Conservation (phyloP, 2,113 vertebrate species). For the Dasypus novemcinctus region DNA sequence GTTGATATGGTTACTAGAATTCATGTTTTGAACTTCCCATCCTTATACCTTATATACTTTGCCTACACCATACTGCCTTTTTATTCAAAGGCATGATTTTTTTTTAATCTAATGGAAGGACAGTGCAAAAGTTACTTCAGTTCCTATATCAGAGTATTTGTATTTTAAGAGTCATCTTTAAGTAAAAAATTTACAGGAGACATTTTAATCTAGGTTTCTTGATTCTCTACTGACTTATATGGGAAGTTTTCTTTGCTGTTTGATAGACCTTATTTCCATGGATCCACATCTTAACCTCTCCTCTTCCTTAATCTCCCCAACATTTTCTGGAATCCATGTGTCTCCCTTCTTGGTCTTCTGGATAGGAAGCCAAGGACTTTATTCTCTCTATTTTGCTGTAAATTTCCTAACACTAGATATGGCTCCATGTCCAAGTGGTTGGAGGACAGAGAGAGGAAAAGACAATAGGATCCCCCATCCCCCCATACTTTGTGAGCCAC, state of each 20-base stretch:
- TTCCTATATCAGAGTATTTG: background rate
- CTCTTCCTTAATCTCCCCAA: background rate
- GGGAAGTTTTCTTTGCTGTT: background rate
- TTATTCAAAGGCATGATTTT: background rate
- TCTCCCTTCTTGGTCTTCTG: background rate
- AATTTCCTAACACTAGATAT: background rate
- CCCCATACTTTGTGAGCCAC: background rate
- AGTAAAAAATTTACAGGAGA: background rate
- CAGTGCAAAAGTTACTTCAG: background rate
- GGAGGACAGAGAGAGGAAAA: background rate
- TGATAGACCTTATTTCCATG: background rate
- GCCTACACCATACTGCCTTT: background rate
- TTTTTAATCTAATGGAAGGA: background rate
- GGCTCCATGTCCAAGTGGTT: background rate
- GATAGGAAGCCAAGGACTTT: background rate
- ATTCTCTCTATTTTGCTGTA: background rate
- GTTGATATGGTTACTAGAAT: background rate
- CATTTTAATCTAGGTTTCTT: background rate
- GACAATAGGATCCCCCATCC: background rate
- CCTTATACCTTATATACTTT: background rate
- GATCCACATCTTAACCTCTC: background rate
- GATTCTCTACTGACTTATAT: background rate
- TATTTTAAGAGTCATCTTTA: background rate
- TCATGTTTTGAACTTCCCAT: background rate
- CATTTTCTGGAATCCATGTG: background rate